A percentile compares a stretch with the other conserved stretches of the same genome.
phyloP scores from a whole-genome alignment of 1,140 invertebrate species.

The Myzus persicae region DNA sequence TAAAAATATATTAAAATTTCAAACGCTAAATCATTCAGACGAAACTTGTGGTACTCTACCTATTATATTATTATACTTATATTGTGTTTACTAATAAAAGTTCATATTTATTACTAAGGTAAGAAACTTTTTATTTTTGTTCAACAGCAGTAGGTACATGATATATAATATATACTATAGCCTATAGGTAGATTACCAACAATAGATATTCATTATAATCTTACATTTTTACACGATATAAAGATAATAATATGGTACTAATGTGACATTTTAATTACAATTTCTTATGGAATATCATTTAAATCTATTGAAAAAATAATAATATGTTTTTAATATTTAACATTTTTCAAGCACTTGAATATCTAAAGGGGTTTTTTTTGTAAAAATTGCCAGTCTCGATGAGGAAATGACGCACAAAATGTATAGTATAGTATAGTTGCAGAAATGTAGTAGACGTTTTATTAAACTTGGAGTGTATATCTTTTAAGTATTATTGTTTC shows the following conservation, averaged over 20 bases:
- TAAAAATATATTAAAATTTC: constrained; percentile 19
- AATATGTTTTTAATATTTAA: not conserved
- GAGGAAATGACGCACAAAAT: not conserved
- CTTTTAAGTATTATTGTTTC: not conserved
- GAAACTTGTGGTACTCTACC: not conserved
- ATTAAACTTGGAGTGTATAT: not conserved
- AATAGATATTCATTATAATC: not conserved
- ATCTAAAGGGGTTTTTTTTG: not conserved
- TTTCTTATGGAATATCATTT: not conserved
- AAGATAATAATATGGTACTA: not conserved
- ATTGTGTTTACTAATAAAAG: not conserved
- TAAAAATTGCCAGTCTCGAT: not conserved
- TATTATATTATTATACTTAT: not conserved
- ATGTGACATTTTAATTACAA: not conserved
- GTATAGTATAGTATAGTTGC: no score
- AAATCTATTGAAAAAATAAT: not conserved
- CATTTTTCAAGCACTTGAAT: not conserved
- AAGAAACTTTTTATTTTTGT: not conserved
- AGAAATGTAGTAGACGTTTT: not conserved
- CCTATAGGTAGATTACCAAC: not conserved
- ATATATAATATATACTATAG: not conserved
- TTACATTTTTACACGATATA: not conserved
- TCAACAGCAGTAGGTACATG: not conserved
- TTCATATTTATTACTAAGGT: not conserved
- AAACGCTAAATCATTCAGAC: not conserved